Evolutionary conservation across 2,113 vertebrate genomes (phyloP).

Genomic region (Alligator sinensis): DNA sequence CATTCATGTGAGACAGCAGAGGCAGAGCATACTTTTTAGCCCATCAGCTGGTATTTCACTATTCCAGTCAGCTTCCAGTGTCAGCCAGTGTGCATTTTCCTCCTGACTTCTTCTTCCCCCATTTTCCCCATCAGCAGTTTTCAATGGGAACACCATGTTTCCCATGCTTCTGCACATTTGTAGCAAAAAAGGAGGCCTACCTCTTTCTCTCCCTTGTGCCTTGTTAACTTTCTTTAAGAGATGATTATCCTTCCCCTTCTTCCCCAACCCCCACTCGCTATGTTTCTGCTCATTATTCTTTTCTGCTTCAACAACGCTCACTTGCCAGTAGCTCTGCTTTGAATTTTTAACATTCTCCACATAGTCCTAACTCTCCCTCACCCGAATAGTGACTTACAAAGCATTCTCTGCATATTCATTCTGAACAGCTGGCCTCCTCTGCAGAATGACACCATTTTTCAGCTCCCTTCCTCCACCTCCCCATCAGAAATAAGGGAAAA

Average conservation of each 20-base stretch:
- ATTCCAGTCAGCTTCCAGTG: neutral
- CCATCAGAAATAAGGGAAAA: neutral
- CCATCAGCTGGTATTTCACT: neutral
- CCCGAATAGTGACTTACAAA: slow-evolving; percentile 11
- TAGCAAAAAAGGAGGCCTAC: neutral
- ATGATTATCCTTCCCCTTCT: neutral
- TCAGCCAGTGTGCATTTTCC: neutral
- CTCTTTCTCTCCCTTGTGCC: neutral
- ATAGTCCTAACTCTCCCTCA: slow-evolving; percentile 5
- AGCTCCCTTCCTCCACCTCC: neutral
- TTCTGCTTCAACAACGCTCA: neutral
- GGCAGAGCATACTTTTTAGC: neutral
- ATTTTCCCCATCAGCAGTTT: neutral
- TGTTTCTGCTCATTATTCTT: slow-evolving; percentile 26
- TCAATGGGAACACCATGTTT: fast-evolving
- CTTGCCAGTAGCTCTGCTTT: slow-evolving; percentile 43
- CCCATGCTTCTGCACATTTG: neutral
- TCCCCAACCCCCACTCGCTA: neutral
- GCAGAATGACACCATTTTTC: neutral
- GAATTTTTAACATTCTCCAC: neutral
- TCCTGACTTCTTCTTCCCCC: neutral
- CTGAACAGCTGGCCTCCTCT: neutral
- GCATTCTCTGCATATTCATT: neutral
- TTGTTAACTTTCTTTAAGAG: neutral
- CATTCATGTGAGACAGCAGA: neutral